Conservation (phyloP, 2,888 invertebrate species). For the Nephrotoma appendiculata region DNA sequence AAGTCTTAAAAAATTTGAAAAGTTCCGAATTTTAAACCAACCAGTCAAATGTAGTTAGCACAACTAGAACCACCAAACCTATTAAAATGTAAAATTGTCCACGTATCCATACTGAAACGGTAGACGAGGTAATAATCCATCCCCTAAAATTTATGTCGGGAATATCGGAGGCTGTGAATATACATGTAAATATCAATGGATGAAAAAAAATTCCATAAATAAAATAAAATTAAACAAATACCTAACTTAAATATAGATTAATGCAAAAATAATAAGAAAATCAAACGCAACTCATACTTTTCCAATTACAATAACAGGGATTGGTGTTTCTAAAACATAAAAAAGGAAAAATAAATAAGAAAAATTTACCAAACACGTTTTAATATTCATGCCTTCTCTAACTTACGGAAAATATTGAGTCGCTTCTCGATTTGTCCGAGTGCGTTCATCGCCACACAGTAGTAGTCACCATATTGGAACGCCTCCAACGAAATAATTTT, state of each 20-base stretch:
- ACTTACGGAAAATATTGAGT: slow-evolving; percentile 23
- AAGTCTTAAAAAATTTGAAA: not conserved
- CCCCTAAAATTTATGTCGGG: slow-evolving; percentile 3
- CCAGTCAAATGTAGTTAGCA: not conserved
- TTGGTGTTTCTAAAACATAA: slow-evolving; percentile 1
- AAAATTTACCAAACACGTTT: not conserved
- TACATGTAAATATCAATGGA: not conserved
- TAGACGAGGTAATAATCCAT: not conserved
- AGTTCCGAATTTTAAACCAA: not conserved
- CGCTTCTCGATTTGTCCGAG: slow-evolving; percentile 28
- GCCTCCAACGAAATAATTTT: not conserved
- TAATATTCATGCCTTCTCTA: not conserved
- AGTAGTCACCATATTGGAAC: slow-evolving; percentile 27
- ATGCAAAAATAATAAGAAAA: not conserved
- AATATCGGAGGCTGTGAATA: not conserved
- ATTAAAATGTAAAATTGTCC: not conserved
- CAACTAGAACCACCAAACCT: not conserved
- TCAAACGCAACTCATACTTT: not conserved
- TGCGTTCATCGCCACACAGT: slow-evolving; percentile 31
- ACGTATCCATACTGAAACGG: not conserved
- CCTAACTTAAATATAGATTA: not conserved
- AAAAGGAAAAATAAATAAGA: not conserved
- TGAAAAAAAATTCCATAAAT: not conserved
- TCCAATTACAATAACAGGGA: not conserved
- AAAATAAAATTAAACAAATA: not conserved